Evolutionary conservation across 2,888 invertebrate genomes (phyloP), one percentile per base, ranked within the genome.

Genomic region (Ormyrus nitidulus): DNA sequence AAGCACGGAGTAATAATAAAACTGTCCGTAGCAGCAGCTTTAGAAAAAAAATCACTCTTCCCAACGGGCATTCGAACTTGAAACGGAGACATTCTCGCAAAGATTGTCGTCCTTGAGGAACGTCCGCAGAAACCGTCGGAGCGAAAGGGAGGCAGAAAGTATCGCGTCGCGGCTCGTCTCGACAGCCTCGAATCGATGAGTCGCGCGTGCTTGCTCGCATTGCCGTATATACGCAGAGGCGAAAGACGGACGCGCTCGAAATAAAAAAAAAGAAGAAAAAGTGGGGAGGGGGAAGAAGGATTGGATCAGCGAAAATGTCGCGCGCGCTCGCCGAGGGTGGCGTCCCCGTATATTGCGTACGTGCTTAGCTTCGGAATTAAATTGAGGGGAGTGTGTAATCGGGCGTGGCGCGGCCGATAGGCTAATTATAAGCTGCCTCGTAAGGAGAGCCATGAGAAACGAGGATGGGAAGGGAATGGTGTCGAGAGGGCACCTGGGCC

Each of bases 371-470:
- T 54, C 54, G 66, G 65, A 73, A 82, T 79, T 74, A 77, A 79
- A 82, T 79, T 70, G 81, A 65, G 80, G 76, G 84, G 83, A 84
- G 84, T 83, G 86, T 81, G 85, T 83, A 86, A 87, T 85, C 85
- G 87, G 85, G 87, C 77, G 87, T 87, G 88, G 85, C 85, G 72
- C 72, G 81, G 80, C 77, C 80, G 66, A 72, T 59, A 79, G 84
- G 85, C 85, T 86, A 86, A 87, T 86, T 86, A 85, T 83, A 84
- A 75, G 80, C 80, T 48, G 61, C 53, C 34, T 64, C 68, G 61
- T 48, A 62, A 61, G 78, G 46, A 74, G 49, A 10, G 34, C 54
- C 54, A 62, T 64, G 62, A 7, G 46, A 46, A 62, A 54, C 44
- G 46, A 49, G n/a, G 34, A 49, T 44, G 3, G 61, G 10, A 58